These are phyloP conservation scores for Homarus americanus DNA, from an alignment of 1,140 invertebrate species.

Conservation along the genomic window DNA sequence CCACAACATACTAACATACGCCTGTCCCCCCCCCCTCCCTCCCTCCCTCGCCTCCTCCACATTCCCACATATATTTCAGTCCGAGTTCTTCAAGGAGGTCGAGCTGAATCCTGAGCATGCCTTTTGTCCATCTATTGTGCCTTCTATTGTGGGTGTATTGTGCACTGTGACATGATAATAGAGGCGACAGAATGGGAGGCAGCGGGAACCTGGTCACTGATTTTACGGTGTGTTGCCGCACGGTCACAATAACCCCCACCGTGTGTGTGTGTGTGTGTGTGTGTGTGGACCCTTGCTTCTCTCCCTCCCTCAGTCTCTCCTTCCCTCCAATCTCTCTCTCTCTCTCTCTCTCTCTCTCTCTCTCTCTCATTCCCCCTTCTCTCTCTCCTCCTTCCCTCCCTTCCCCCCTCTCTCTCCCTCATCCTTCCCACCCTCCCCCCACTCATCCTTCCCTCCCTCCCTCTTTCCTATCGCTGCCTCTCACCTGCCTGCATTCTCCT, in stretches of 20 bases:
- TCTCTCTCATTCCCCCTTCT: background rate
- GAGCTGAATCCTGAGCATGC: slow-evolving; percentile 30
- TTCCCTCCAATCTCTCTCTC: background rate
- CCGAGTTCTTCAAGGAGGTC: slow-evolving; percentile 51
- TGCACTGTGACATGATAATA: slow-evolving; percentile 58
- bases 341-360: background rate
- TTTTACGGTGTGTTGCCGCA: slow-evolving; percentile 41
- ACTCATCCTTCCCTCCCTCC: background rate
- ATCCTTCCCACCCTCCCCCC: background rate
- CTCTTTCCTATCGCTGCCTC: background rate
- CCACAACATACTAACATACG: background rate
- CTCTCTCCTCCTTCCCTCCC: background rate
- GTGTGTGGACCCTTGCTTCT: background rate
- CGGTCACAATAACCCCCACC: slow-evolving; percentile 21
- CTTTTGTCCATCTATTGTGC: slow-evolving; percentile 62
- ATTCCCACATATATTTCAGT: slow-evolving; percentile 62
- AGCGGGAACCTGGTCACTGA: slow-evolving; percentile 56
- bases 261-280: slow-evolving; percentile 2
- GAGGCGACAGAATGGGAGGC: slow-evolving; percentile 46
- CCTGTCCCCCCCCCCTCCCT: background rate
- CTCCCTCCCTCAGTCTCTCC: background rate
- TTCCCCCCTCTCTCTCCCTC: background rate
- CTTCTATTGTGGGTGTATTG: slow-evolving; percentile 53
- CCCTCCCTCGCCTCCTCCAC: slow-evolving; percentile 3
- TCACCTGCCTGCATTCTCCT: slow-evolving; percentile 1